Conservation (phyloP, 2,888 invertebrate species). For the Dryobota labecula region DNA sequence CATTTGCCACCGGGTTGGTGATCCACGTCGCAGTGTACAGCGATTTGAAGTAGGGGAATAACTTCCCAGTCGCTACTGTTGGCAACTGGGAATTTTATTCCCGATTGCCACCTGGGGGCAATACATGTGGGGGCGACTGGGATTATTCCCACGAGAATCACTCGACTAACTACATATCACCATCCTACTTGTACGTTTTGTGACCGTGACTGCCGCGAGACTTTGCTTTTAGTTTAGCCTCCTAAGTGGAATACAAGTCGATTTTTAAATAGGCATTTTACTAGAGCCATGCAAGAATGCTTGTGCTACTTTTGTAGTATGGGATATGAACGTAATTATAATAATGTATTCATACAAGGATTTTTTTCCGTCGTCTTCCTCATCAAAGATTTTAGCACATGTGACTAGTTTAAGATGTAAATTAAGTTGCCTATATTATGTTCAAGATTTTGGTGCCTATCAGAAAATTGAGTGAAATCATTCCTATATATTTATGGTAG, state of each 20-base stretch:
- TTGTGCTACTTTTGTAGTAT: background rate
- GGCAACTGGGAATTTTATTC: too few relatives aligned
- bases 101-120: too few relatives aligned
- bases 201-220: background rate
- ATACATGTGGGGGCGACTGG: too few relatives aligned
- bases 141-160: too few relatives aligned
- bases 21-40: too few relatives aligned
- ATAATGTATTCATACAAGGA: slow-evolving; percentile 13
- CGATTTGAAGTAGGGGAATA: too few relatives aligned
- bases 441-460: slow-evolving; percentile 29
- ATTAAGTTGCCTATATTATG: slow-evolving; percentile 31
- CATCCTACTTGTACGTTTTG: background rate
- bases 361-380: slow-evolving; percentile 29
- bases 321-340: slow-evolving; percentile 2
- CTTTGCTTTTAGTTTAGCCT: background rate
- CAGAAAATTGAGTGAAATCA: slow-evolving; percentile 34
- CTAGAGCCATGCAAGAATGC: too few relatives aligned
- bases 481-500: slow-evolving; percentile 43
- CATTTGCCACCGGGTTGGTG: too few relatives aligned
- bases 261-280: background rate
- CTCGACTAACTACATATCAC: background rate
- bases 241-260: background rate
- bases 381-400: slow-evolving; percentile 8
- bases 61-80: too few relatives aligned
- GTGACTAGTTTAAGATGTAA: slow-evolving; percentile 23